Percentiles rank a stretch among this genome's conserved stretches.
Evolutionary conservation across 2,888 invertebrate genomes (phyloP).

Genomic region (Panopea generosa): DNA sequence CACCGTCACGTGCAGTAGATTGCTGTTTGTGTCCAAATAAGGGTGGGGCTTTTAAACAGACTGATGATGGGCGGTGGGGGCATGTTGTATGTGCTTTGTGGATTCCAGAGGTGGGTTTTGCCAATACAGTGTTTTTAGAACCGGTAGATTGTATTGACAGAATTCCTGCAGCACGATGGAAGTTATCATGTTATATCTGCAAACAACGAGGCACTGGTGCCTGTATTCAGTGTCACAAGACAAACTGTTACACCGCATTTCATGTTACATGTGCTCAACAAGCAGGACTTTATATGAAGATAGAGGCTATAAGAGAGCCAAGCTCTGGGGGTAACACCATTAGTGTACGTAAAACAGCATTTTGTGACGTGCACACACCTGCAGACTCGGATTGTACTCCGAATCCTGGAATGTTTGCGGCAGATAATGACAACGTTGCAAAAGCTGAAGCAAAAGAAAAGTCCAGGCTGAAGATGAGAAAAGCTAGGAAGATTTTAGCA

Average conservation of each 20-base stretch:
- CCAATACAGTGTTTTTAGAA: constrained; percentile 98
- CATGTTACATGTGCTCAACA: constrained; percentile 99
- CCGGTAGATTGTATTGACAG: constrained; percentile 99
- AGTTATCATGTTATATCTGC: constrained; percentile 98
- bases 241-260: constrained; percentile 98
- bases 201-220: constrained; percentile 91
- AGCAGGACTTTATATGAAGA: constrained; percentile 92
- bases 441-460: constrained; percentile 83
- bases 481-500: constrained; percentile 94
- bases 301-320: constrained; percentile 93
- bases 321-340: constrained; percentile 73
- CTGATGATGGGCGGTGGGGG: constrained; percentile 97
- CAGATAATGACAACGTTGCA: constrained; percentile 76
- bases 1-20: constrained; percentile 97
- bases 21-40: constrained; percentile 99
- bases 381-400: constrained; percentile 85
- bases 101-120: constrained; percentile 98
- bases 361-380: constrained; percentile 97
- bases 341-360: constrained; percentile 95
- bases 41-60: constrained; percentile 99
- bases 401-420: constrained; percentile 68
- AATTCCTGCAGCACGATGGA: constrained; percentile 98
- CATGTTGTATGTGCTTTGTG: constrained; percentile 99
- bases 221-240: constrained; percentile 99
- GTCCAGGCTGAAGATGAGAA: constrained; percentile 92